Conservation (phyloP, 2,797 vertebrate genomes). For the Rhabdophis nuchalis region DNA sequence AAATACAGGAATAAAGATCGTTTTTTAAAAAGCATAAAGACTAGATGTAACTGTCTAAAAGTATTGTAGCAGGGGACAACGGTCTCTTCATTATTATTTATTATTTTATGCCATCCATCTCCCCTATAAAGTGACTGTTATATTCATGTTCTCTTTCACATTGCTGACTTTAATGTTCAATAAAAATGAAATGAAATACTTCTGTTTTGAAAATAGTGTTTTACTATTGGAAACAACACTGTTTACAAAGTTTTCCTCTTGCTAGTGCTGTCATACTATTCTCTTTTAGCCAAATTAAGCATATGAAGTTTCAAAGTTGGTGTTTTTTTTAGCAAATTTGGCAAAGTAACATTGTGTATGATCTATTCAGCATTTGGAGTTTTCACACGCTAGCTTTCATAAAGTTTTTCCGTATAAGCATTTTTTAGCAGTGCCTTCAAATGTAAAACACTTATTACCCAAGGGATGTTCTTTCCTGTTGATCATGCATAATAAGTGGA, state of each 20-base stretch:
- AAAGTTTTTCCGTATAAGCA: background rate
- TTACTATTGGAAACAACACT: background rate
- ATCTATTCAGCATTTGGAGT: background rate
- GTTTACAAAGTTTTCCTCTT: background rate
- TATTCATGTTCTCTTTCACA: background rate
- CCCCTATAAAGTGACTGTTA: background rate
- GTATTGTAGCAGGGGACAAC: background rate
- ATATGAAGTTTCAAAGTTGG: background rate
- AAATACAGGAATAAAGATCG: background rate
- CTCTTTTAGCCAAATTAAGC: background rate
- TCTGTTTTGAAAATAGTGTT: background rate
- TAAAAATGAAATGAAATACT: constrained; percentile 8
- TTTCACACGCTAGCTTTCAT: background rate
- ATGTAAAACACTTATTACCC: constrained; percentile 9
- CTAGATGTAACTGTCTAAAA: background rate
- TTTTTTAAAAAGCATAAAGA: background rate
- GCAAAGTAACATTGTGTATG: background rate
- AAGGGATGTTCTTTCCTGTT: constrained; percentile 33
- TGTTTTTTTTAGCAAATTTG: background rate
- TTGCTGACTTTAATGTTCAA: background rate
- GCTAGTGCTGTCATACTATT: background rate
- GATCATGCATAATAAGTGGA: constrained; percentile 23
- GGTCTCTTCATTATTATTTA: background rate
- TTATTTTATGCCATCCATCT: background rate
- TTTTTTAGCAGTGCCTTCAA: background rate